Evolutionary conservation across 2,797 vertebrate genomes (phyloP).

Genomic region (Xyrichtys novacula): DNA sequence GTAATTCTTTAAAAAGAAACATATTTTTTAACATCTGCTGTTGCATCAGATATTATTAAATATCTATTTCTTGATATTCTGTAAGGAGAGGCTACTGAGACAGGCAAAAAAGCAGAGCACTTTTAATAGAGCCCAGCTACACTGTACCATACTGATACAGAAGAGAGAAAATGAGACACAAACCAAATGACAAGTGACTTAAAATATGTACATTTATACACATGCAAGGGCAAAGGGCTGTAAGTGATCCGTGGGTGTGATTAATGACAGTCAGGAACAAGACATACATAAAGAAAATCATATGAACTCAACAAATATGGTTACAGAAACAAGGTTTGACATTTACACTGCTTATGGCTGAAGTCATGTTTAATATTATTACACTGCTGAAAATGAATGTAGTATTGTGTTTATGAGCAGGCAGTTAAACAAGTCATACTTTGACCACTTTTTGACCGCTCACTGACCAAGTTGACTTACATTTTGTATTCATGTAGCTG

Average conservation of each 20-base stretch:
- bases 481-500: slow-evolving; percentile 38
- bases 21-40: slow-evolving; percentile 3
- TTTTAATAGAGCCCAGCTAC: slow-evolving; percentile 67
- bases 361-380: slow-evolving; percentile 5
- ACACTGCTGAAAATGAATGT: slow-evolving; percentile 11
- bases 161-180: slow-evolving; percentile 68
- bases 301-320: slow-evolving; percentile 36
- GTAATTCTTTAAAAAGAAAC: slow-evolving; percentile 1
- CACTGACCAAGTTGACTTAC: slow-evolving; percentile 45
- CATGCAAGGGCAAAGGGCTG: slow-evolving; percentile 68
- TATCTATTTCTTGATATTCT: neutral
- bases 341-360: slow-evolving; percentile 27
- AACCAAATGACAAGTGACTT: slow-evolving; percentile 69
- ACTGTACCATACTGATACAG: slow-evolving; percentile 61
- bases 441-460: slow-evolving; percentile 33
- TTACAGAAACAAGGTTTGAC: slow-evolving; percentile 55
- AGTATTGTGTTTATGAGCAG: slow-evolving; percentile 36
- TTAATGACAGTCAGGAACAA: slow-evolving; percentile 57
- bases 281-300: slow-evolving; percentile 49
- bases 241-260: slow-evolving; percentile 56
- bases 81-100: slow-evolving; percentile 39
- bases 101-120: slow-evolving; percentile 55
- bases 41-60: neutral
- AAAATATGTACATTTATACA: slow-evolving; percentile 86
- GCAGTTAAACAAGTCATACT: slow-evolving; percentile 29